phyloP scores from a whole-genome alignment of 2,797 vertebrate genomes.

The Iguana delicatissima region DNA sequence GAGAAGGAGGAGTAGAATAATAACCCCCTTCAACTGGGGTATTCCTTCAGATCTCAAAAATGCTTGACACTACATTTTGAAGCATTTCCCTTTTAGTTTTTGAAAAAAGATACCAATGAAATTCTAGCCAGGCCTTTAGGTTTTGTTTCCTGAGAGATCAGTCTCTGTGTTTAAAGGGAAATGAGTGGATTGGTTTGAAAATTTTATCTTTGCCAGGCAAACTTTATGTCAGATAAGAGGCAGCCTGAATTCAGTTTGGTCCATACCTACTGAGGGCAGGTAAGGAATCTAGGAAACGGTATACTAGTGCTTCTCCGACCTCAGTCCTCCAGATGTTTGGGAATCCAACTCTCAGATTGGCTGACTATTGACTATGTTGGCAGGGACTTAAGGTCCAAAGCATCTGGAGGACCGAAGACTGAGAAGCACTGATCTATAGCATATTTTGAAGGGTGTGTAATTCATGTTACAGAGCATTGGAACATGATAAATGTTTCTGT shows the following conservation, averaged over 20 bases:
- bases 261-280: no score
- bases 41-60: neutral
- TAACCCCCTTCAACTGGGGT: neutral
- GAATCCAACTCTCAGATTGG: no score
- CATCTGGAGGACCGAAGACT: neutral
- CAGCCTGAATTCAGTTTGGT: neutral
- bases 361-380: neutral
- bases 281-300: no score
- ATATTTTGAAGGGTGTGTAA: neutral
- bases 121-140: neutral
- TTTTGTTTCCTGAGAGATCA: neutral
- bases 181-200: neutral
- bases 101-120: neutral
- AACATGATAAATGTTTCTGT: neutral
- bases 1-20: no score
- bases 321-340: no score
- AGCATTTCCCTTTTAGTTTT: neutral
- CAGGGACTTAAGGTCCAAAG: neutral
- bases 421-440: neutral
- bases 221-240: neutral
- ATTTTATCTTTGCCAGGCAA: neutral
- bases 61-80: neutral
- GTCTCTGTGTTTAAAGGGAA: neutral
- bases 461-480: neutral
- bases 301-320: no score